These are phyloP conservation scores for Procavia capensis DNA, from an alignment of 2,113 vertebrate species.

Conservation along the genomic window DNA sequence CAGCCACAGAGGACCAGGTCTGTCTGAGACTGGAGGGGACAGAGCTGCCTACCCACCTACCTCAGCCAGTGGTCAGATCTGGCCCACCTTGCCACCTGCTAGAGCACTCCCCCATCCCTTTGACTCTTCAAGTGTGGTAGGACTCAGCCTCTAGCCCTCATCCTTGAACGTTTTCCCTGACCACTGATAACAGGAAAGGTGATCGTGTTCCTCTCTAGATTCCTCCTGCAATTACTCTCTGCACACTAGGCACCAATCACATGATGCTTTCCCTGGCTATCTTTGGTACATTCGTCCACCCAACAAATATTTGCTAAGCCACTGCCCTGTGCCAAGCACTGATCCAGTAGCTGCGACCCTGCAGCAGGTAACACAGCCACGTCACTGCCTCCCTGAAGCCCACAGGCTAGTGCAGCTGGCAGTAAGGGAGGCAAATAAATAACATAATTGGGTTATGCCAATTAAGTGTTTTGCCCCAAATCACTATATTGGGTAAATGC, in stretches of 20 bases:
- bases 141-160: background rate
- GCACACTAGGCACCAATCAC: background rate
- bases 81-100: background rate
- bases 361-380: background rate
- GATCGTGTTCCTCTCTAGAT: background rate
- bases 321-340: background rate
- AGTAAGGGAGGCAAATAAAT: background rate
- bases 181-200: background rate
- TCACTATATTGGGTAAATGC: background rate
- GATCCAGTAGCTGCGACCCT: background rate
- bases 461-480: no score
- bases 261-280: background rate
- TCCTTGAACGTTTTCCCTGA: background rate
- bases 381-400: background rate
- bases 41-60: background rate
- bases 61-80: background rate
- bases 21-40: background rate
- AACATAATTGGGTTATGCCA: no score
- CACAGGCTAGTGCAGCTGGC: background rate
- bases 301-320: slow-evolving; percentile 41
- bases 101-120: background rate
- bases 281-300: slow-evolving; percentile 40
- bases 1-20: background rate
- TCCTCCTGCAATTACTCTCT: background rate
- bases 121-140: background rate